Conservation (phyloP, 2,888 invertebrate species). For the Vannuccia rotundouncinata region DNA sequence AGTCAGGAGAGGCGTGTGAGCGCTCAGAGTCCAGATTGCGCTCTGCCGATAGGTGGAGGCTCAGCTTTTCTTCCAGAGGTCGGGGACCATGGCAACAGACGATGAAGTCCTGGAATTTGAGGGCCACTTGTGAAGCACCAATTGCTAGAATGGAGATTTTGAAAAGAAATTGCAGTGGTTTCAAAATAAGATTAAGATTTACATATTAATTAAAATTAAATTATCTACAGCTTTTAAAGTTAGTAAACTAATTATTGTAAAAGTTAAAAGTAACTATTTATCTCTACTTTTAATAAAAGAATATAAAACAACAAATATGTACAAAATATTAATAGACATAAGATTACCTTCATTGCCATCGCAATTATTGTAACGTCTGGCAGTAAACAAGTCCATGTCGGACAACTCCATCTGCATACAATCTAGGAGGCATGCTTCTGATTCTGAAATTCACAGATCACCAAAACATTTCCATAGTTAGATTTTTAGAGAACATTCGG, state of each 20-base stretch:
- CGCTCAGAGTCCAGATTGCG: slow-evolving; percentile 67
- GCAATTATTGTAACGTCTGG: slow-evolving; percentile 55
- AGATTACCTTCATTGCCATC: not conserved
- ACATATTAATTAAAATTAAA: too few relatives aligned
- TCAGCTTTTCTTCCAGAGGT: slow-evolving; percentile 66
- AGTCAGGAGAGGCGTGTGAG: slow-evolving; percentile 65
- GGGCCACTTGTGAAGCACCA: too few relatives aligned
- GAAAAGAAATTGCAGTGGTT: too few relatives aligned
- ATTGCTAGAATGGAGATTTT: too few relatives aligned
- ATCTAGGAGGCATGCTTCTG: slow-evolving; percentile 64
- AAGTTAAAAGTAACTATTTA: too few relatives aligned
- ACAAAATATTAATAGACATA: too few relatives aligned
- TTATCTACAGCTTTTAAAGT: too few relatives aligned
- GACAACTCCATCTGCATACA: slow-evolving; percentile 68
- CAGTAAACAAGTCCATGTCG: slow-evolving; percentile 72
- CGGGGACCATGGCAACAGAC: slow-evolving; percentile 45
- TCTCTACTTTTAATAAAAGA: too few relatives aligned
- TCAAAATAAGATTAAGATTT: too few relatives aligned
- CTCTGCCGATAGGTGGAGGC: slow-evolving; percentile 72
- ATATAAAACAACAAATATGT: too few relatives aligned
- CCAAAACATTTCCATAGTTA: not conserved
- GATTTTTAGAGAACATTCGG: not conserved
- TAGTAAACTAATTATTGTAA: too few relatives aligned
- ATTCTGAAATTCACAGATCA: slow-evolving; percentile 29
- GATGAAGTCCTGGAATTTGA: slow-evolving; percentile 23